These are phyloP conservation scores for Zaprionus camerounensis DNA, from an alignment of 1,140 invertebrate genomes.

Conservation along the genomic window DNA sequence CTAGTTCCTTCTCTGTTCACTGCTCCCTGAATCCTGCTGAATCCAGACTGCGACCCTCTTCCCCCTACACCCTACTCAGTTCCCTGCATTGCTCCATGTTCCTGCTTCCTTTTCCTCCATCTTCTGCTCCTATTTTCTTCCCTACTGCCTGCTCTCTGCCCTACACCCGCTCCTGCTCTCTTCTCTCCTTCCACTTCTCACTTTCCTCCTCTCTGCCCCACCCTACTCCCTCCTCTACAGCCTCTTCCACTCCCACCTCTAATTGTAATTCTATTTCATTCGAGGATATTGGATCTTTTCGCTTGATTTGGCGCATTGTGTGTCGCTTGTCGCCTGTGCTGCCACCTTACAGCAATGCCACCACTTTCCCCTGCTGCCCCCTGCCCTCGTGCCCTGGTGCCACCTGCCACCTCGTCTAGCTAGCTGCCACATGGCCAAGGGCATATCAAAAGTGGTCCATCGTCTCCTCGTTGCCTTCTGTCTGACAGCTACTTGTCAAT, in stretches of 20 bases:
- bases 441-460: conserved; percentile 69
- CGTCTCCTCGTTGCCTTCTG: conserved; percentile 43
- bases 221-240: neutral
- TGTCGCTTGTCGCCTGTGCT: neutral
- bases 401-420: neutral
- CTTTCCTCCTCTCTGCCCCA: neutral
- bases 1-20: too few relatives aligned
- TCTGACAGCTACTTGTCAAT: conserved; percentile 81
- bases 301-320: conserved; percentile 78
- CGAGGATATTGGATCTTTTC: conserved; percentile 78
- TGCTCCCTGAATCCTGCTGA: too few relatives aligned
- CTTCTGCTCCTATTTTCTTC: neutral
- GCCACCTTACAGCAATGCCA: neutral
- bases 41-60: too few relatives aligned
- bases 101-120: too few relatives aligned
- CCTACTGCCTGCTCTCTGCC: accelerated
- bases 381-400: neutral
- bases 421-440: conserved; percentile 22
- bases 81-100: neutral
- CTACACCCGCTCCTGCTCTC: neutral
- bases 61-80: too few relatives aligned
- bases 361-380: neutral
- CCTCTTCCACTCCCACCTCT: neutral
- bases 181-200: neutral
- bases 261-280: conserved; percentile 78